Percentiles rank a stretch among this genome's conserved stretches.
These are phyloP conservation scores for Agrotis puta DNA, from an alignment of 2,888 invertebrate genomes.

Conservation along the genomic window DNA sequence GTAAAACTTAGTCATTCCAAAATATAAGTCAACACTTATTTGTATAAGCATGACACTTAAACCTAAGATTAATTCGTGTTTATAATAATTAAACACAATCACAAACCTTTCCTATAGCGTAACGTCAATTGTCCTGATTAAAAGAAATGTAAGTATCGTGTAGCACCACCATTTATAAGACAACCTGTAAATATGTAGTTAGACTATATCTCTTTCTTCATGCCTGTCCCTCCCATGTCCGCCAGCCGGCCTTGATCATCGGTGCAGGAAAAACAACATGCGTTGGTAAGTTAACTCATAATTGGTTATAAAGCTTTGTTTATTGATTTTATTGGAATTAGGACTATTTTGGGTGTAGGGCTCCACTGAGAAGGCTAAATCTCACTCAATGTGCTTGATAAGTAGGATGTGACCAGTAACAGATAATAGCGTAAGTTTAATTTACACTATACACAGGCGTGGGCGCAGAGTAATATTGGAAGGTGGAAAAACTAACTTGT, in stretches of 20 bases:
- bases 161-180: conserved; percentile 60
- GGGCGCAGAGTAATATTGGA: no score
- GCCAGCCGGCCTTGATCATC: conserved; percentile 2
- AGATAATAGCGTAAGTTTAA: not conserved
- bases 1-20: conserved; percentile 3
- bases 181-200: conserved; percentile 45
- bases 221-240: conserved; percentile 1
- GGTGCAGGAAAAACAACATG: not conserved
- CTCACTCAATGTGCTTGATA: conserved; percentile 17
- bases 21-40: conserved; percentile 35
- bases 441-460: no score
- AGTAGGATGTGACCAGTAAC: not conserved
- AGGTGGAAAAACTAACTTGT: no score
- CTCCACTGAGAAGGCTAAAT: not conserved
- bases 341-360: conserved; percentile 5
- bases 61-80: conserved; percentile 35
- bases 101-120: conserved; percentile 45
- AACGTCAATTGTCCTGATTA: conserved; percentile 40
- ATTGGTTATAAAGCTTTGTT: conserved; percentile 3
- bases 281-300: conserved; percentile 13
- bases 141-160: conserved; percentile 43
- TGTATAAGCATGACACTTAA: conserved; percentile 20
- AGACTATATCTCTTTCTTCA: conserved; percentile 16
- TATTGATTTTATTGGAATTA: conserved; percentile 16
- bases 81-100: conserved; percentile 46